These are phyloP conservation scores for Icerya purchasi DNA, from an alignment of 2,888 invertebrate species.

Conservation along the genomic window DNA sequence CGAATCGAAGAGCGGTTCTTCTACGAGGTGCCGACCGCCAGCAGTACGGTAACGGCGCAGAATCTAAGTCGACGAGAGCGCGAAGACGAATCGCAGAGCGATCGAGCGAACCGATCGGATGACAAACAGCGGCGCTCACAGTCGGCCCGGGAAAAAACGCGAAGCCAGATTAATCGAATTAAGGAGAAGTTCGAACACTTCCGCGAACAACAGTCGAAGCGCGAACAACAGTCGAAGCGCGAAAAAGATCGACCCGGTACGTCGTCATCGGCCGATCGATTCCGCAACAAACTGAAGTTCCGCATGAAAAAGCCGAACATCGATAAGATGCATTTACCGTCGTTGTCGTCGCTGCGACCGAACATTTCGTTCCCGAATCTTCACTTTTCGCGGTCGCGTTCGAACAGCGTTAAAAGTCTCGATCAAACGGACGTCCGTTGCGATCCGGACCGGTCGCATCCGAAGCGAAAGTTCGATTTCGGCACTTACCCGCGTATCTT, in stretches of 20 bases:
- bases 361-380: slow-evolving; percentile 34
- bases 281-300: slow-evolving; percentile 9
- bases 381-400: slow-evolving; percentile 28
- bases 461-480: slow-evolving; percentile 39
- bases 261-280: slow-evolving; percentile 1
- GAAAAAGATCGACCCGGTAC: not conserved
- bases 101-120: slow-evolving; percentile 9
- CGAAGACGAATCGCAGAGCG: slow-evolving; percentile 14
- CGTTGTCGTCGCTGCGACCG: slow-evolving; percentile 23
- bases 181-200: slow-evolving; percentile 38
- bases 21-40: slow-evolving; percentile 26
- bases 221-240: slow-evolving; percentile 3
- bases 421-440: slow-evolving; percentile 1
- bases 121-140: not conserved
- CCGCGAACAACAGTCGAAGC: slow-evolving; percentile 5
- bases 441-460: slow-evolving; percentile 2
- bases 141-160: slow-evolving; percentile 39
- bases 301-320: slow-evolving; percentile 20
- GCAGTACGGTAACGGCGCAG: slow-evolving; percentile 42
- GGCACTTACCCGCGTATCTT: slow-evolving; percentile 56
- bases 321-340: slow-evolving; percentile 21
- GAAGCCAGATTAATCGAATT: slow-evolving; percentile 47
- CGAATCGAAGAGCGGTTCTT: slow-evolving; percentile 40
- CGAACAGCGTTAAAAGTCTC: slow-evolving; percentile 30
- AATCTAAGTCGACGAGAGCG: slow-evolving; percentile 32